Base-by-base conservation (phyloP, 2,113 vertebrate genomes). In the Odontesthes bonariensis region DNA sequence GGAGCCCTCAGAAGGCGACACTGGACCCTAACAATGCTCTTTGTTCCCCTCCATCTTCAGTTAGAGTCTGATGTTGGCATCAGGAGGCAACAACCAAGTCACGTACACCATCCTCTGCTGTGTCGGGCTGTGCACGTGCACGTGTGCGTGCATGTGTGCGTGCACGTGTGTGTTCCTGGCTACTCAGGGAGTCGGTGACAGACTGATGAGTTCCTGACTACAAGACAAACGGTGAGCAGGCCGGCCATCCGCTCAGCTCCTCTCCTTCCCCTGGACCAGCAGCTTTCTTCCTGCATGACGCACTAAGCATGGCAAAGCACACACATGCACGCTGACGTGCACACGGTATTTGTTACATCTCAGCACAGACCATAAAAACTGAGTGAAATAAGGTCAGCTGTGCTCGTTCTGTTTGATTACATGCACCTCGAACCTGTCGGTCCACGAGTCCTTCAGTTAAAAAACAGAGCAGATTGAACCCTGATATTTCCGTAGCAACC, bases 141-240 rank as follows among this genome's bases (percentile, higher is more conserved):
- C 14, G 13, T 44, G 42, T 42, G 40, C 16, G 42, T 44, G 42
- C 77, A 73, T 65, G 23, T 73, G 44, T 57, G 52, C 73, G 62
- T 70, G 53, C 64, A 27, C 61, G 54, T 52, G 73, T 57, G 52
- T 83, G 82, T 89, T 82, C 86, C 81, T 90, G 88, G 81, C 77
- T 68, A 76, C 82, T 89, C 81, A 56, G 76, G 17, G 77, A 75
- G 69, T 79, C 69, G 91, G 56, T 92, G 94, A 95, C 80, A 85
- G 92, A 94, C 89, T 91, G 81, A 93, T 93, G 93, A 88, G 84
- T 94, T 94, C 92, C 91, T 93, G 91, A 79, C 86, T 85, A 63
- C 61, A 63, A 75, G 72, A 91, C 79, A 86, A 91, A 85, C 51
- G 60, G 82, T 81, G 86, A 91, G 87, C 86, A 66, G 58, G 75